Conservation (phyloP, 2,797 vertebrate species). For the Psittacula derbiana region DNA sequence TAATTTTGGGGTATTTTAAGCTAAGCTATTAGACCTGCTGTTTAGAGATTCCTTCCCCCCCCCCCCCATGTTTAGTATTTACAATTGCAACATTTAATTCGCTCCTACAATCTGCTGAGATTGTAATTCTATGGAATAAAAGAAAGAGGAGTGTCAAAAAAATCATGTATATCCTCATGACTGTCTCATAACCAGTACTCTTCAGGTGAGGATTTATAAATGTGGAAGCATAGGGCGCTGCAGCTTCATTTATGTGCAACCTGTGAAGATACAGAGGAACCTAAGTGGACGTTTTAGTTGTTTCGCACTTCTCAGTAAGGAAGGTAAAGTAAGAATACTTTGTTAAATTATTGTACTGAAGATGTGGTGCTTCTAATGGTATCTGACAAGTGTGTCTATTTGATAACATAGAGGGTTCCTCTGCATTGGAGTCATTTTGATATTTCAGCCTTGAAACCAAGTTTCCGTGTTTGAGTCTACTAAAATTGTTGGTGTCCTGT, state of each 20-base stretch:
- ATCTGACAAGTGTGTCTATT: neutral
- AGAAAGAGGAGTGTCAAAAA: neutral
- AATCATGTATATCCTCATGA: neutral
- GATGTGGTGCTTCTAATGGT: neutral
- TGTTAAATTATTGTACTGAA: neutral
- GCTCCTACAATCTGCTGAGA: neutral
- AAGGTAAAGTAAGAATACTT: neutral
- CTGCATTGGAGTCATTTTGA: neutral
- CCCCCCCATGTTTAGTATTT: constrained; percentile 20
- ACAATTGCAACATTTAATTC: constrained; percentile 11
- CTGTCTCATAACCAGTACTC: neutral
- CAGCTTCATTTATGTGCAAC: neutral
- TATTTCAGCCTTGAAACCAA: constrained; percentile 19
- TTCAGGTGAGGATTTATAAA: neutral
- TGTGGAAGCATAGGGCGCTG: neutral
- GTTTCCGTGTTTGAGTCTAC: neutral
- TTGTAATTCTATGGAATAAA: neutral
- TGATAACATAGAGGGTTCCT: neutral
- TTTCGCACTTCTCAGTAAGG: neutral
- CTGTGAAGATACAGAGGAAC: neutral
- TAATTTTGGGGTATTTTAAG: constrained; percentile 39
- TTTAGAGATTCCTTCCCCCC: neutral
- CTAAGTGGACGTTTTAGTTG: neutral
- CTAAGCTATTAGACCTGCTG: constrained; percentile 33
- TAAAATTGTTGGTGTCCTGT: constrained; percentile 30